Percentiles rank a stretch among this genome's conserved stretches.
phyloP scores from a whole-genome alignment of 92 coral and sea anemone species.

The Virgularia gustaviana region DNA sequence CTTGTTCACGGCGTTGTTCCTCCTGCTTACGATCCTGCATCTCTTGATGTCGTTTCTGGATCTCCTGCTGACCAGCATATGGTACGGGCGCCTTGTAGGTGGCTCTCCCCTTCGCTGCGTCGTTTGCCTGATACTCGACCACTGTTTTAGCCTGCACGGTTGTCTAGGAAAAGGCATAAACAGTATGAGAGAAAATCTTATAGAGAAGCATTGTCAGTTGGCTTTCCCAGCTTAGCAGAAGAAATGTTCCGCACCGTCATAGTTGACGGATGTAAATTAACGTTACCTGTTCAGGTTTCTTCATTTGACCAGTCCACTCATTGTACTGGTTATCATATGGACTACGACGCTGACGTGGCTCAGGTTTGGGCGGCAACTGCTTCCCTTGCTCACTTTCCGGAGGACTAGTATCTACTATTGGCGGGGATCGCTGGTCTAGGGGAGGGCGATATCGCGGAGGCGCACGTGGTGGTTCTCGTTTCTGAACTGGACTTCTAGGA shows the following conservation, averaged over 20 bases:
- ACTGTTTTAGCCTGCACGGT: conserved; percentile 1
- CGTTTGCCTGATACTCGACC: conserved; percentile 3
- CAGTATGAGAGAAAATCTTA: not conserved
- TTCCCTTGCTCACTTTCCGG: not conserved
- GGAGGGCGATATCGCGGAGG: conserved; percentile 31
- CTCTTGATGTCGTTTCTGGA: conserved; percentile 53
- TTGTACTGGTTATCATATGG: conserved; percentile 16
- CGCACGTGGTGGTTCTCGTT: conserved; percentile 13
- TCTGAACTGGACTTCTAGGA: not conserved
- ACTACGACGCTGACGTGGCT: conserved; percentile 7
- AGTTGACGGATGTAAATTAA: not conserved
- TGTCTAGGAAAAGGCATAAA: not conserved
- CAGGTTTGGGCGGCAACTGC: conserved; percentile 11
- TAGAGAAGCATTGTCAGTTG: no score
- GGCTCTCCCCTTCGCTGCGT: not conserved
- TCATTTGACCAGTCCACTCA: not conserved
- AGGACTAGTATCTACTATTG: not conserved
- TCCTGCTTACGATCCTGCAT: conserved; percentile 59
- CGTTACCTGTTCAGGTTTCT: conserved; percentile 16
- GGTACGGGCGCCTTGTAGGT: conserved; percentile 4
- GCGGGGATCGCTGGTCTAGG: conserved; percentile 29
- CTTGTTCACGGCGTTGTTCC: conserved; percentile 66
- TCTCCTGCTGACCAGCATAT: conserved; percentile 20
- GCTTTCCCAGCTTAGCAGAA: no score
- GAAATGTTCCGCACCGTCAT: no score